A percentile compares a stretch with the other conserved stretches of the same genome.
These are phyloP conservation scores for Nomada lathburiana DNA, from an alignment of 2,888 invertebrate species.

Conservation along the genomic window DNA sequence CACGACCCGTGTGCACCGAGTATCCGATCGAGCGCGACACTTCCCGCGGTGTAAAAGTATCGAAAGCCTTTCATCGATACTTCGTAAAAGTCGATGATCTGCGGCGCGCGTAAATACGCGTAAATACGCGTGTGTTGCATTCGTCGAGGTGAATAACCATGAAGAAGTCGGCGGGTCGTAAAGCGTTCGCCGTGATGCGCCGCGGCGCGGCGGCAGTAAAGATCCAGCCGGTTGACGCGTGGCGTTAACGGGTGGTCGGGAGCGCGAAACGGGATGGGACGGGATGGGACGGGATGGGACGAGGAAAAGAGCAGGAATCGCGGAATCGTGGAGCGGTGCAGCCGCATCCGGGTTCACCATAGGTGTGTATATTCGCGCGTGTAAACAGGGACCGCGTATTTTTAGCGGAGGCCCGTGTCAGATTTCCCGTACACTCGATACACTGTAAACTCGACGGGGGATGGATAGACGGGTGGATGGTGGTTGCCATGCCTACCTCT, in stretches of 20 bases:
- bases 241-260: constrained; percentile 29
- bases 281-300: not conserved
- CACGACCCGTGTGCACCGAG: not conserved
- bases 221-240: constrained; percentile 11
- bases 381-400: constrained; percentile 60
- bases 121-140: not conserved
- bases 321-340: constrained; percentile 6
- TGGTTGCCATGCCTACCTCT: constrained; percentile 80
- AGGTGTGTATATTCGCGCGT: constrained; percentile 14
- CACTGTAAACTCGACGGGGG: constrained; percentile 69
- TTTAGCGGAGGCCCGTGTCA: constrained; percentile 63
- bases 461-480: constrained; percentile 65
- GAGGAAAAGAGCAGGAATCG: constrained; percentile 6
- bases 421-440: constrained; percentile 70
- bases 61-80: not conserved
- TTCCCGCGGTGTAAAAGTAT: not conserved
- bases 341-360: constrained; percentile 18
- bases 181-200: constrained; percentile 4
- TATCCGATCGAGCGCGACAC: not conserved
- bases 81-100: not conserved
- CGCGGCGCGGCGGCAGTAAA: not conserved
- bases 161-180: constrained; percentile 9
- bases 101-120: constrained; percentile 7
- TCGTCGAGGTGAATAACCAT: constrained; percentile 30
- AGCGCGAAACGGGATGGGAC: not conserved